Evolutionary conservation across 1,140 invertebrate genomes (phyloP), one percentile per base, ranked within the genome.

Genomic region (Drosophila nikananu): DNA sequence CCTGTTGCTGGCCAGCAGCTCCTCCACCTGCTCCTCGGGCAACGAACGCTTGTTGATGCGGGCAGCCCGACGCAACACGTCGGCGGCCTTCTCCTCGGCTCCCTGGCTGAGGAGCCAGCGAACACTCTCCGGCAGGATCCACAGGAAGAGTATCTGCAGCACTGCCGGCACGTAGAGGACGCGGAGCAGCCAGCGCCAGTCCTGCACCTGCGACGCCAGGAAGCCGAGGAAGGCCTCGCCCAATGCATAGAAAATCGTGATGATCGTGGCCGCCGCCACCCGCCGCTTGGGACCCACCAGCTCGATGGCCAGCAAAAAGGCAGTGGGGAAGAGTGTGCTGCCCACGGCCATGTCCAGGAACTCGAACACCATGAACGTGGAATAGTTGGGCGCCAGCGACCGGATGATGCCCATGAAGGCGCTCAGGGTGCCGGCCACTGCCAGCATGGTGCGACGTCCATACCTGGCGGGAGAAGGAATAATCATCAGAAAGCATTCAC

Each of bases 81-180:
- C 78, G 21, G 94, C 93, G 1, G 95, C 95, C 81, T 96, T 94
- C 1, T 95, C 93, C 32, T 95, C 95, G 61, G 94, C 94, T 5
- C 95, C 95, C 78, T 96, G 95, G 8, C 95, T 95, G 37, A 97
- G 91, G 3, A 97, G 93, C 97, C 97, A 97, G 59, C 96, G 94
- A 19, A 95, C 93, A 30, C 95, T 96, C 86, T 96, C 95, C 0
- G 95, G 94, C 17, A 95, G 67, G 32, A 95, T 80, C 92, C 95
- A 94, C 17, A 94, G 94, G 77, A 95, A 95, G 1, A 94, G 79
- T 35, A 97, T 93, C 5, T 96, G 94, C 5, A 96, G 83, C n/a
- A 97, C 83, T 27, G 95, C 95, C 32, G 96, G 95, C 0, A 93
- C 87, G 73, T 97, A 97, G 17, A 96, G 92, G 2, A 96, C 91